Percentiles rank a stretch among this genome's conserved stretches.
Evolutionary conservation across 2,113 vertebrate genomes (phyloP).

Genomic region (Nannospalax galili): DNA sequence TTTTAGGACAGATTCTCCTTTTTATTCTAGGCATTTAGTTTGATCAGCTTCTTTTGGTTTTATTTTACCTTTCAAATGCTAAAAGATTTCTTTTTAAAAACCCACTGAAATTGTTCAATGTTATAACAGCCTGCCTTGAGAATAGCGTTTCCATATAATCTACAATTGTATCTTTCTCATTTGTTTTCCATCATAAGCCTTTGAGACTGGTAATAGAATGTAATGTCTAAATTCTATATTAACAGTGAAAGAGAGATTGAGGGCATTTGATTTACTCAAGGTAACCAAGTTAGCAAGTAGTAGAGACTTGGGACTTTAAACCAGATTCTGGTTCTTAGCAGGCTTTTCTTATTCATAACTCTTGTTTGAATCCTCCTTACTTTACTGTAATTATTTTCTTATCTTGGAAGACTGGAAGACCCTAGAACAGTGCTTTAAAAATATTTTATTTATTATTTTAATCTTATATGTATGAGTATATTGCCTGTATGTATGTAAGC

Average conservation of each 20-base stretch:
- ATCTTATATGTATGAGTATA: too few species aligned
- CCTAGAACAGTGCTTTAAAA: not conserved
- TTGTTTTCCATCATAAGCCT: not conserved
- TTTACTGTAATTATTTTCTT: not conserved
- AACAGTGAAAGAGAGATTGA: not conserved
- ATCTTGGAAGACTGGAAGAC: conserved; percentile 23
- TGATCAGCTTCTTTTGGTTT: not conserved
- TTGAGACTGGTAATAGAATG: not conserved
- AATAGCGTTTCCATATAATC: not conserved
- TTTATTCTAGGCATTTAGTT: not conserved
- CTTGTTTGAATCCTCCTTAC: not conserved
- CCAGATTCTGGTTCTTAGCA: not conserved
- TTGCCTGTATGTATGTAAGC: too few species aligned
- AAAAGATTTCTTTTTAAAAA: not conserved
- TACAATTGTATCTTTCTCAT: not conserved
- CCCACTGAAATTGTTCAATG: not conserved
- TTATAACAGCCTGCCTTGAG: not conserved
- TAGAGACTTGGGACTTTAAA: not conserved
- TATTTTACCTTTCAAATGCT: conserved; percentile 32
- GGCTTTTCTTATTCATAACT: not conserved
- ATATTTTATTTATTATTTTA: too few species aligned
- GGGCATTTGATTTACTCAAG: not conserved
- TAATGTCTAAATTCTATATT: conserved; percentile 36
- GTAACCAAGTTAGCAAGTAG: not conserved
- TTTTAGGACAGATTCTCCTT: not conserved